Base-by-base conservation (phyloP, 30 jellyfish, hydroid and myxozoan species). In the Phacellophora camtschatica region DNA sequence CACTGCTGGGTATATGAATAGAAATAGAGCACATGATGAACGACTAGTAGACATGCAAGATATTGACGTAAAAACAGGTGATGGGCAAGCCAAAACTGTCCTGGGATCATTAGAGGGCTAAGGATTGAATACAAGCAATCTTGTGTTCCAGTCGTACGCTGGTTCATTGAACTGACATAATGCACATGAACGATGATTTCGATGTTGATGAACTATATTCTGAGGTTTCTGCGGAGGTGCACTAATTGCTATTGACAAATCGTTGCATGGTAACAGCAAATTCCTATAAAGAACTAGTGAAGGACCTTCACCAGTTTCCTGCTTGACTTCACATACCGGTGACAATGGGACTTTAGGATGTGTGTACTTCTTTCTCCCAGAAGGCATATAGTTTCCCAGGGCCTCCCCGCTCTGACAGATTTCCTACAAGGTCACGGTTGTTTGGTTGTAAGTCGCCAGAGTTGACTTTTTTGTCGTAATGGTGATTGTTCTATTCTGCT, bases 361-460 rank as follows among this genome's bases (percentile, higher is more conserved):
- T 46, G 48, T 79, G 84, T 22, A 64, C 65, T 23, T 79, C 76
- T 13, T 50, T 48, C 25, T 79, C 91, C 91, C 74, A 79, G 42
- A 12, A 29, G 5, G 83, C 61, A 7, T 74, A 9, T 18, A 78
- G 73, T 78, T 78, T 59, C 32, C 90, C 90, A 8, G 90, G 90
- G 34, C 90, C 90, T n/a, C 90, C 84, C 48, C 90, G 35, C 77
- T 79, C 85, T 19, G 64, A 45, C 74, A 79, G 13, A 51, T 79
- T 79, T 30, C 83, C 30, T 4, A 79, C 74, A 3, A 79, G 76
- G 31, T 62, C 91, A 4, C 91, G 8, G 31, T 79, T 76, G 19
- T 25, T 27, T 62, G 91, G 85, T 30, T 62, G 65, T 31, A 79
- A 51, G 24, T 32, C 63, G 0, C 0, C 49, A 24, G 27, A 50